Evolutionary conservation across 2,797 vertebrate genomes (phyloP).

Genomic region (Chloroceryle amazona): DNA sequence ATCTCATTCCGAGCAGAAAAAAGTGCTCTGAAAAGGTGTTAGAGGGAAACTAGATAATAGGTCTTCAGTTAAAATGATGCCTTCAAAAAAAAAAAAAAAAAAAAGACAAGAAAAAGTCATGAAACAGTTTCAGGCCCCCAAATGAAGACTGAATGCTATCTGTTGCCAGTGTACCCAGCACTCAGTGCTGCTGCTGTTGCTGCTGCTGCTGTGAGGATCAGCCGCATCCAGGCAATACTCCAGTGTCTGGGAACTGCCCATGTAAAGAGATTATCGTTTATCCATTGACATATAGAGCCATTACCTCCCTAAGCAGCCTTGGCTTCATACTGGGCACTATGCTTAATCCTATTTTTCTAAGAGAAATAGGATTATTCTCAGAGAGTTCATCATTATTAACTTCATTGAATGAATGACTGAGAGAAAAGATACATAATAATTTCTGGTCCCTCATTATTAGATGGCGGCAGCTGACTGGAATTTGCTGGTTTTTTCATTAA

Average conservation of each 20-base stretch:
- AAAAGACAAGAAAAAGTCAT: neutral
- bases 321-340: neutral
- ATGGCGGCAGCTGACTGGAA: neutral
- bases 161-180: neutral
- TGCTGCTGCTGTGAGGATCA: neutral
- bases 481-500: neutral
- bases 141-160: neutral
- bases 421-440: neutral
- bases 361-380: slow-evolving; percentile 7
- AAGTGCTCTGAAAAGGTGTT: neutral
- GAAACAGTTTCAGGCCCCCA: neutral
- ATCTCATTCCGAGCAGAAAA: neutral
- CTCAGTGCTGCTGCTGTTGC: neutral
- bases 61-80: neutral
- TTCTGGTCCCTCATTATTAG: neutral
- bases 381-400: slow-evolving; percentile 11
- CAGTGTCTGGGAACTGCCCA: neutral
- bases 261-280: neutral
- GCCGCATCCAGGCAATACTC: neutral
- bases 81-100: too few species aligned
- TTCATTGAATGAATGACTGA: neutral
- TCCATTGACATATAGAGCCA: neutral
- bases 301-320: neutral
- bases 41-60: neutral
- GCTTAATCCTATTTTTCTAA: neutral